Percentiles rank a stretch among this genome's conserved stretches.
These are phyloP conservation scores for Lutjanus erythropterus DNA, from an alignment of 2,113 vertebrate species.

Conservation along the genomic window DNA sequence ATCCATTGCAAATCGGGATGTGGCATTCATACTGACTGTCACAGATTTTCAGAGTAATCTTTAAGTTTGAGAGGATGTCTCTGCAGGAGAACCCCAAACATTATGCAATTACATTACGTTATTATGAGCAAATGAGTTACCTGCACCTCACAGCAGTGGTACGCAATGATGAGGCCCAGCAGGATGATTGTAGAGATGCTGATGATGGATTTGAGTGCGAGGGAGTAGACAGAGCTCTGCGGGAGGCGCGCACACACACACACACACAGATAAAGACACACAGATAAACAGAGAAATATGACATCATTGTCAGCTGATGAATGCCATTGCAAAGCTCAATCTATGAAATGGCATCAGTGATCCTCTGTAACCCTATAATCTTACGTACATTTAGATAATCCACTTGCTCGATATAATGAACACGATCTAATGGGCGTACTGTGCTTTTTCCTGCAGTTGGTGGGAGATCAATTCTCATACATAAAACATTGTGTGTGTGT, in stretches of 20 bases:
- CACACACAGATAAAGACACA: conserved; percentile 21
- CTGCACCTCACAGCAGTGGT: conserved; percentile 96
- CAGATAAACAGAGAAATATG: background rate
- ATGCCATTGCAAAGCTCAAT: conserved; percentile 16
- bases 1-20: background rate
- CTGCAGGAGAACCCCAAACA: background rate
- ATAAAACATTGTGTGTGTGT: too few species aligned
- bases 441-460: conserved; percentile 15
- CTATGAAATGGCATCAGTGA: conserved; percentile 35
- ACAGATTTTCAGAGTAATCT: background rate
- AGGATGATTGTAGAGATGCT: conserved; percentile 93
- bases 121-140: conserved; percentile 74
- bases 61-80: background rate
- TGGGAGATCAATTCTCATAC: background rate
- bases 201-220: conserved; percentile 95
- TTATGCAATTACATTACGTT: background rate
- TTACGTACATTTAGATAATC: conserved; percentile 34
- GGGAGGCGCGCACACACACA: conserved; percentile 35
- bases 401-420: conserved; percentile 35
- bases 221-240: conserved; percentile 93
- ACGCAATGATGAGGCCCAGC: conserved; percentile 93
- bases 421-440: conserved; percentile 4
- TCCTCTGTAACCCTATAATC: conserved; percentile 38
- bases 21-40: too few species aligned
- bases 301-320: conserved; percentile 40